Evolutionary conservation across 1,140 invertebrate species (phyloP).

Genomic region (Atta colombica): DNA sequence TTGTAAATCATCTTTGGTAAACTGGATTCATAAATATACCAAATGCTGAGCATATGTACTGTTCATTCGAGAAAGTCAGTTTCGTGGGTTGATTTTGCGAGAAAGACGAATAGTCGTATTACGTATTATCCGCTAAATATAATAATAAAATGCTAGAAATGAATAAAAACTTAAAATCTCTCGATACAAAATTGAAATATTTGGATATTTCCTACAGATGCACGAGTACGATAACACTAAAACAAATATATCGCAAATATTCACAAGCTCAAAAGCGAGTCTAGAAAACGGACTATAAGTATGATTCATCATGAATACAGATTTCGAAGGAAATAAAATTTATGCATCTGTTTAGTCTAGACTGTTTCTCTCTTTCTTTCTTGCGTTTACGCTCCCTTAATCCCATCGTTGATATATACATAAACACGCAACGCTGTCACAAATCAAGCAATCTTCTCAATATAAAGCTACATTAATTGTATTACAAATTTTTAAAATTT

Average conservation of each 20-base stretch:
- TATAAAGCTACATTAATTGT: slow-evolving; percentile 17
- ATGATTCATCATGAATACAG: slow-evolving; percentile 67
- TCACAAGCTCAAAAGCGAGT: slow-evolving; percentile 41
- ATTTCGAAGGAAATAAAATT: slow-evolving; percentile 67
- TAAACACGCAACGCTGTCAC: slow-evolving; percentile 39
- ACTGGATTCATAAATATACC: slow-evolving; percentile 37
- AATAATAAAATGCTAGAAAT: slow-evolving; percentile 33
- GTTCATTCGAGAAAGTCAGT: background rate
- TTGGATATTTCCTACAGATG: slow-evolving; percentile 1
- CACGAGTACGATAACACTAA: background rate
- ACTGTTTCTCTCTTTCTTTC: slow-evolving; percentile 60
- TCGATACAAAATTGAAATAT: slow-evolving; percentile 36
- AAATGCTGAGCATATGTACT: background rate
- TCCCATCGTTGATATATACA: slow-evolving; percentile 60
- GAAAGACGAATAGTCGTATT: slow-evolving; percentile 29
- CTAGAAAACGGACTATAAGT: slow-evolving; percentile 65
- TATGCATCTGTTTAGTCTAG: slow-evolving; percentile 72
- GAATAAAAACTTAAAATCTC: slow-evolving; percentile 1
- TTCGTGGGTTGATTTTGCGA: slow-evolving; percentile 16
- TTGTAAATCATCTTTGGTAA: slow-evolving; percentile 59
- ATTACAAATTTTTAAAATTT: slow-evolving; percentile 25
- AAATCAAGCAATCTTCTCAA: background rate
- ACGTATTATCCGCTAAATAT: slow-evolving; percentile 16
- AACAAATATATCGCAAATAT: slow-evolving; percentile 34
- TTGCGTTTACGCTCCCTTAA: slow-evolving; percentile 47